phyloP scores from a whole-genome alignment of 2,113 vertebrate species.

The Anas platyrhynchos region DNA sequence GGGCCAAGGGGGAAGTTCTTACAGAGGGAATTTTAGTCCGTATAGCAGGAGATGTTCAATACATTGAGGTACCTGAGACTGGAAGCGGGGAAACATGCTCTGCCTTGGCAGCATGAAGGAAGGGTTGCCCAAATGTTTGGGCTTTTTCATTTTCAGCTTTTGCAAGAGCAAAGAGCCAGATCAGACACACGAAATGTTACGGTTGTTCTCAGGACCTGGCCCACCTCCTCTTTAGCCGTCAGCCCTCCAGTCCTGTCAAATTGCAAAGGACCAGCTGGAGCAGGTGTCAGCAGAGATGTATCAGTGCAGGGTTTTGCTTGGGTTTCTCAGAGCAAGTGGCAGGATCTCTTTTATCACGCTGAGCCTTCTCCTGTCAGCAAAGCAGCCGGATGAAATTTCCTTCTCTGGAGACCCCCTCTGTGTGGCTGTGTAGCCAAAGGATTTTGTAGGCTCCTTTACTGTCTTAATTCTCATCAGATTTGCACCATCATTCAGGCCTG shows the following conservation, averaged over 20 bases:
- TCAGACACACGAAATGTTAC: not conserved
- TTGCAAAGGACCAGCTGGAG: constrained; percentile 59
- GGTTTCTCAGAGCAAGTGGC: constrained; percentile 68
- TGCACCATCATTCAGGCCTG: constrained; percentile 40
- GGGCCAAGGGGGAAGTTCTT: not conserved
- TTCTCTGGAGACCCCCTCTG: constrained; percentile 59
- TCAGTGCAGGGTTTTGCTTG: constrained; percentile 32
- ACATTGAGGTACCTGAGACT: not conserved
- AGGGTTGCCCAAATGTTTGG: not conserved
- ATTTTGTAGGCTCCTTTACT: constrained; percentile 59
- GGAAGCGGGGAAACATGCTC: not conserved
- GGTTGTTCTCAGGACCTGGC: not conserved
- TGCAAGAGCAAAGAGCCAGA: not conserved
- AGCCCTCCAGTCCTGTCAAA: constrained; percentile 43
- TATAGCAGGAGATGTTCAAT: not conserved
- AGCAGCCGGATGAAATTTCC: constrained; percentile 73
- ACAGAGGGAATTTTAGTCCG: not conserved
- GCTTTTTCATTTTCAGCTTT: not conserved
- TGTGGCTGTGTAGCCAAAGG: constrained; percentile 61
- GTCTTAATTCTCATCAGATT: constrained; percentile 62
- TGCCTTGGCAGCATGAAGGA: not conserved
- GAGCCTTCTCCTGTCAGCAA: constrained; percentile 78
- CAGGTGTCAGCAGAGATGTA: constrained; percentile 72
- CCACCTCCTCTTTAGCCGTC: not conserved
- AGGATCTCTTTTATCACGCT: constrained; percentile 77